These are phyloP conservation scores for Parnassius apollo DNA, from an alignment of 2,888 invertebrate genomes.

Conservation along the genomic window DNA sequence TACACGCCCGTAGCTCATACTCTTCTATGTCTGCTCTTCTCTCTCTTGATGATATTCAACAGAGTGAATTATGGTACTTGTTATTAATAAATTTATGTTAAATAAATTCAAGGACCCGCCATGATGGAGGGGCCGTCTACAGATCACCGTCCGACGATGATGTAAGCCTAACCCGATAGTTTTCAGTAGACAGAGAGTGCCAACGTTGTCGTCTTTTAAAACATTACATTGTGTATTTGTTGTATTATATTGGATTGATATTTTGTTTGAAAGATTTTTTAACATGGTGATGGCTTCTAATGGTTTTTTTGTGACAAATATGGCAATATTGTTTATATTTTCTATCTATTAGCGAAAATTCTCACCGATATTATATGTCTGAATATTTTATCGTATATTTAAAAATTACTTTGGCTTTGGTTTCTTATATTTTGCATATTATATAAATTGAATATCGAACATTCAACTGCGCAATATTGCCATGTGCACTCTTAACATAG, in stretches of 20 bases:
- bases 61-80: not conserved
- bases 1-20: too few species aligned
- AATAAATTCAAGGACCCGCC: constrained; percentile 22
- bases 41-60: constrained; percentile 15
- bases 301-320: constrained; percentile 35
- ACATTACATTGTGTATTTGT: constrained; percentile 3
- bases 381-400: constrained; percentile 11
- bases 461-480: constrained; percentile 43
- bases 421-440: too few species aligned
- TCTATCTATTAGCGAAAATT: not conserved
- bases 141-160: constrained; percentile 11
- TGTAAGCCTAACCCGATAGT: constrained; percentile 22
- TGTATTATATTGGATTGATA: constrained; percentile 19
- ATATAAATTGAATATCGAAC: too few species aligned
- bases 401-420: too few species aligned
- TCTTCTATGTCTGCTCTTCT: too few species aligned
- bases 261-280: constrained; percentile 35
- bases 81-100: constrained; percentile 3
- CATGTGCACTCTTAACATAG: constrained; percentile 41
- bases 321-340: constrained; percentile 42
- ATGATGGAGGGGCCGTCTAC: constrained; percentile 6
- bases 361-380: not conserved
- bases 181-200: constrained; percentile 14
- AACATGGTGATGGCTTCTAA: constrained; percentile 49
- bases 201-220: constrained; percentile 14